phyloP scores from a whole-genome alignment of 2,888 invertebrate species.

The Sialis lutaria region DNA sequence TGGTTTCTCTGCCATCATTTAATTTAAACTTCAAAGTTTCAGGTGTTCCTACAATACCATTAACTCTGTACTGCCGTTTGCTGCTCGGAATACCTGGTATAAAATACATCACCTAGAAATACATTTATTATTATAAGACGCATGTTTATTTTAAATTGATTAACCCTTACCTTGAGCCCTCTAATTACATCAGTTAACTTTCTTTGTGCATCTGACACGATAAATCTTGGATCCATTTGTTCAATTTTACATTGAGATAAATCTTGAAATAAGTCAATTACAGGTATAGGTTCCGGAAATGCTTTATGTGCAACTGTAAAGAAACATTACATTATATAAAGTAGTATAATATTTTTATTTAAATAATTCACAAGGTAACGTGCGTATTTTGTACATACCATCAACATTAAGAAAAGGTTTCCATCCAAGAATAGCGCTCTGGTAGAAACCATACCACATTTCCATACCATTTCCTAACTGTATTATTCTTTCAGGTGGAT shows the following conservation, averaged over 20 bases:
- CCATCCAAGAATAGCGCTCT: conserved; percentile 80
- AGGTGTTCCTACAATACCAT: conserved; percentile 23
- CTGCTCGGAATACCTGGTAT: conserved; percentile 24
- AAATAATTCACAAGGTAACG: neutral
- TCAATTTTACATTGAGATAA: conserved; percentile 5
- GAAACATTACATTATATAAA: conserved; percentile 2
- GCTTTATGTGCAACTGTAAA: conserved; percentile 58
- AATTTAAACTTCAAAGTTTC: conserved; percentile 21
- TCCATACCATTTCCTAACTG: conserved; percentile 67
- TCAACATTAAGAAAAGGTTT: conserved; percentile 82
- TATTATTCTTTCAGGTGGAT: conserved; percentile 23
- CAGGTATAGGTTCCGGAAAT: conserved; percentile 39
- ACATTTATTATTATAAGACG: neutral
- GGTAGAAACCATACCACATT: conserved; percentile 87
- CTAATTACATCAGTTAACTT: too few species aligned
- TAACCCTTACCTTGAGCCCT: too few species aligned
- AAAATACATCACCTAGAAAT: conserved; percentile 26
- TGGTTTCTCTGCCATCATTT: conserved; percentile 18
- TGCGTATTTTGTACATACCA: conserved; percentile 29
- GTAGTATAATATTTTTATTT: neutral
- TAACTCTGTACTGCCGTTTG: conserved; percentile 27
- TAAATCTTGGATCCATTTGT: too few species aligned
- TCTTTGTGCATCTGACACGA: too few species aligned
- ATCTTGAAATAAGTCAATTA: conserved; percentile 28
- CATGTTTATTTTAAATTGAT: too few species aligned